A percentile compares a stretch with the other conserved stretches of the same genome.
phyloP scores from a whole-genome alignment of 2,113 vertebrate genomes.

The Indri indri region DNA sequence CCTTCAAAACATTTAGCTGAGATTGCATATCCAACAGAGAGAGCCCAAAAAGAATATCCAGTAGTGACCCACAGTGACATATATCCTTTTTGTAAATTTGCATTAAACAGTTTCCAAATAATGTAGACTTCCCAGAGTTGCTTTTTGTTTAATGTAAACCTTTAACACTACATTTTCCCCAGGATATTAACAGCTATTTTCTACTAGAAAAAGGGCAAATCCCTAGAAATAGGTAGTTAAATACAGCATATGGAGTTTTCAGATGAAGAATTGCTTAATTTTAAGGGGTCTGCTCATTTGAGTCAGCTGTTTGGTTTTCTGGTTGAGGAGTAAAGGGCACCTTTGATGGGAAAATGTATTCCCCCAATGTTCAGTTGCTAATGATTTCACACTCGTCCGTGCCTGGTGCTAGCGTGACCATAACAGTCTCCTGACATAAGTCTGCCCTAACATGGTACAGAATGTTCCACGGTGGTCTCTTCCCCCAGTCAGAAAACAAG shows the following conservation, averaged over 20 bases:
- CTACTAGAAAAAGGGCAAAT: constrained; percentile 56
- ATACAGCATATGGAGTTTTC: constrained; percentile 52
- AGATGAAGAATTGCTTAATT: constrained; percentile 47
- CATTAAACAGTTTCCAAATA: constrained; percentile 80
- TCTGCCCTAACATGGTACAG: constrained; percentile 41
- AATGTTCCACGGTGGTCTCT: background rate
- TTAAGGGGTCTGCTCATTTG: constrained; percentile 61
- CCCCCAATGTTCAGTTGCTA: constrained; percentile 39
- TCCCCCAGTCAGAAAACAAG: constrained; percentile 30
- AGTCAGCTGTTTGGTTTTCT: constrained; percentile 63
- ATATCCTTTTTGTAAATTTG: constrained; percentile 76
- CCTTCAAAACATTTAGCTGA: constrained; percentile 89
- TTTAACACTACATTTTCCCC: constrained; percentile 77
- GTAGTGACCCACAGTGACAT: constrained; percentile 81
- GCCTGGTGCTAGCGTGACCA: constrained; percentile 63
- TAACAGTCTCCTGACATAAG: constrained; percentile 45
- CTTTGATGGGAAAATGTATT: constrained; percentile 69
- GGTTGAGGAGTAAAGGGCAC: constrained; percentile 55
- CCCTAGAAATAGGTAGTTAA: constrained; percentile 66
- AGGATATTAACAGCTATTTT: constrained; percentile 74
- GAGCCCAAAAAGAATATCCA: constrained; percentile 82
- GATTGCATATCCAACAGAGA: constrained; percentile 86
- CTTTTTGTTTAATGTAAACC: constrained; percentile 81
- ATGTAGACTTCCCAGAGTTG: constrained; percentile 67
- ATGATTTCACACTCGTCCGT: constrained; percentile 73